Evolutionary conservation across 2,888 invertebrate genomes (phyloP).

Genomic region (Argyresthia albistria): DNA sequence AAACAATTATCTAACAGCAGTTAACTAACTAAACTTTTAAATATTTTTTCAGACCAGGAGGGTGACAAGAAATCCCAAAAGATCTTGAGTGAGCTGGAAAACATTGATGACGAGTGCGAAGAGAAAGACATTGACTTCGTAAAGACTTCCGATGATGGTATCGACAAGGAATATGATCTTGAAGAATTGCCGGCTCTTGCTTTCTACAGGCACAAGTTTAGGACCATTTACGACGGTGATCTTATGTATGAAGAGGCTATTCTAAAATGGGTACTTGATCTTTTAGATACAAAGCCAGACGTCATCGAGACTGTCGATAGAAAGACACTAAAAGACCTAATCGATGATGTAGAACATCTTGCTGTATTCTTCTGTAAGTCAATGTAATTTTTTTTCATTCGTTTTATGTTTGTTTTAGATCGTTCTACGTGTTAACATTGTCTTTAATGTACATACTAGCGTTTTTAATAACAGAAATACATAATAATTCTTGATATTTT

Average conservation of each 20-base stretch:
- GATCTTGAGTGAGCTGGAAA: constrained; percentile 90
- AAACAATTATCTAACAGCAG: no score
- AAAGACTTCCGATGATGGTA: constrained; percentile 90
- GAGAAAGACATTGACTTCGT: constrained; percentile 93
- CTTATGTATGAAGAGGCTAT: constrained; percentile 93
- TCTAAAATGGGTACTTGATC: constrained; percentile 89
- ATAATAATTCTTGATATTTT: constrained; percentile 6
- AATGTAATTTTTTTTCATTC: constrained; percentile 3
- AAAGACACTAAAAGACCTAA: constrained; percentile 89
- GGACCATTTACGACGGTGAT: constrained; percentile 90
- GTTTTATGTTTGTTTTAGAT: neutral
- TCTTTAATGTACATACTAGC: neutral
- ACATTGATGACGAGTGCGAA: constrained; percentile 94
- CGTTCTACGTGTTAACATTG: no score
- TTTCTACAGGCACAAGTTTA: constrained; percentile 90
- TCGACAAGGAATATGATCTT: constrained; percentile 90
- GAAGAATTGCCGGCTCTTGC: constrained; percentile 85
- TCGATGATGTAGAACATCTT: constrained; percentile 91
- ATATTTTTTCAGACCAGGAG: constrained; percentile 79
- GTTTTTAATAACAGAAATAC: neutral
- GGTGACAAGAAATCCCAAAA: constrained; percentile 92
- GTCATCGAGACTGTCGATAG: constrained; percentile 93
- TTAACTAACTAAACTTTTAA: neutral
- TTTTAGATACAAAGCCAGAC: constrained; percentile 88
- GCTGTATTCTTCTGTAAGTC: constrained; percentile 93